phyloP scores from a whole-genome alignment of 2,113 vertebrate species.

The Protobothrops mucrosquamatus region DNA sequence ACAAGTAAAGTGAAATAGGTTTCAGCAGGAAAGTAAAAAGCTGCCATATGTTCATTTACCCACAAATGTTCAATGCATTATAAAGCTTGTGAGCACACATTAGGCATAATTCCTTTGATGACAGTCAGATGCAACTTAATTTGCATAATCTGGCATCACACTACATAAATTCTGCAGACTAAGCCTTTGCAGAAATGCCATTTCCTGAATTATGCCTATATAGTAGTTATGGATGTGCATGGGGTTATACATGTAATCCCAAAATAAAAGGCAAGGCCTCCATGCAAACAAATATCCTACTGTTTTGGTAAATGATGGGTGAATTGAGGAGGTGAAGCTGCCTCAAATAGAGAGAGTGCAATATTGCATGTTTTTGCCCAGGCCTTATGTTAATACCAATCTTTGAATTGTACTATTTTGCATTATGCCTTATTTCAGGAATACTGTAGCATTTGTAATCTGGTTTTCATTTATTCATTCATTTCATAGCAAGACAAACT shows the following conservation, averaged over 20 bases:
- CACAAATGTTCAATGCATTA: neutral
- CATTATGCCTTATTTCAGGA: neutral
- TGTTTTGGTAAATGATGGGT: neutral
- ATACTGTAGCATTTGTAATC: rapidly evolving
- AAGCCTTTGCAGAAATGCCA: neutral
- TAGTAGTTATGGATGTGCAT: neutral
- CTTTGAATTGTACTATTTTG: neutral
- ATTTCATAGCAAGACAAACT: neutral
- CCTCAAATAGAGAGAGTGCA: neutral
- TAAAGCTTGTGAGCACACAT: neutral
- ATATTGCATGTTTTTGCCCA: neutral
- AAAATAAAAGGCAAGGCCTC: neutral
- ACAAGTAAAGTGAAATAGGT: neutral
- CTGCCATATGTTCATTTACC: neutral
- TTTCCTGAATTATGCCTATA: neutral
- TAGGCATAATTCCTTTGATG: neutral
- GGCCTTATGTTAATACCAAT: neutral
- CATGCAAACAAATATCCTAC: neutral
- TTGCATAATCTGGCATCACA: neutral
- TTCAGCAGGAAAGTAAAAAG: neutral
- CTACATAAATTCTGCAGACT: neutral
- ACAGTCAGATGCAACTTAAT: neutral
- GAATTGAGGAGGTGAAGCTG: neutral
- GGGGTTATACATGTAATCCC: neutral
- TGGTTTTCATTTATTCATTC: neutral